Evolutionary conservation across 2,888 invertebrate species (phyloP), one percentile per base, ranked within the genome.

Genomic region (Dicyrtoma fusca): DNA sequence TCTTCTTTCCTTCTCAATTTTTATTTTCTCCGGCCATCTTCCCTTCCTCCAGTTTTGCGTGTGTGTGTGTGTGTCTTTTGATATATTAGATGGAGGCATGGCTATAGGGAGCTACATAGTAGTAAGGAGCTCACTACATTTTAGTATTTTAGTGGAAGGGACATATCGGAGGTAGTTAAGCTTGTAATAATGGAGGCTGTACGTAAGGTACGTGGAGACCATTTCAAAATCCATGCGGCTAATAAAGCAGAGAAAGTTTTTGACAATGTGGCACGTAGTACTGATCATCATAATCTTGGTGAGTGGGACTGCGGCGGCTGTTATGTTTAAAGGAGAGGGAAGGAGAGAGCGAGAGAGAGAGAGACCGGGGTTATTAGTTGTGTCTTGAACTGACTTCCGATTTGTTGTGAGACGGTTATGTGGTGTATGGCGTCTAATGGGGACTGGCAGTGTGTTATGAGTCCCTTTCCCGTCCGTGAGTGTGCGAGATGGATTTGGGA

Each of bases 181-280:
- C 61, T 61, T 44, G 42, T 61, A 61, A 61, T 61, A 61, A 61
- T 61, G 26, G 61, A 61, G 44, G 42, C 34, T 61, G 61, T 44
- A 34, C 3, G 34, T 34, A 34, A 34, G 34, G 34, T 3, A 34
- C 34, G 44, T 44, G 44, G 42, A 61, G 34, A 21, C 34, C 44
- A 61, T 61, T 55, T 61, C 44, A 61, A 44, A 44, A 34, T 61
- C 61, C 61, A 61, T 61, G 61, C 34, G 44, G 10, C 61, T 61
- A 26, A 61, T 61, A 61, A 61, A 61, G 61, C 44, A 44, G 44
- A 44, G 55, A 55, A 55, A 55, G 55, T 55, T 55, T 17, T 51
- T 25, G 55, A 34, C 34, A 34, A 34, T 34, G 34, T 34, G 8
- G 34, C 34, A 34, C 34, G 34, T 34, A 34, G 34, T 34, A 8